These are phyloP conservation scores for Pterocles orientalis DNA, from an alignment of 2,113 vertebrate species.

Conservation along the genomic window DNA sequence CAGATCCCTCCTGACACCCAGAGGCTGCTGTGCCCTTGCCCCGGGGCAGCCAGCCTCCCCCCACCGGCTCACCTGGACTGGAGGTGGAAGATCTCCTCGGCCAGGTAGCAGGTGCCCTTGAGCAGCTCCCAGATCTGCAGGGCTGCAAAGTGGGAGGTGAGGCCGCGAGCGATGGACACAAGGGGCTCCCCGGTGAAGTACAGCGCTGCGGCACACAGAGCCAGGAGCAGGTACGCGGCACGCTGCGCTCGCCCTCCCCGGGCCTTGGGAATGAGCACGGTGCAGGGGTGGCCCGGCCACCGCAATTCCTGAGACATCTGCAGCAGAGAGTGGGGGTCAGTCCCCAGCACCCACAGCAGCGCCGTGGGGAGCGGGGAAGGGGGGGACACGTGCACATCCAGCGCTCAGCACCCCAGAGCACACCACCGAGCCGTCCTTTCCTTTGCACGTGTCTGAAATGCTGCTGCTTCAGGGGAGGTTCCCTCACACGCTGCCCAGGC, in stretches of 20 bases:
- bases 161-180: neutral
- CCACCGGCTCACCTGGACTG: conserved; percentile 56
- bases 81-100: conserved; percentile 65
- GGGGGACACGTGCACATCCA: rapidly evolving
- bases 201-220: neutral
- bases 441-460: rapidly evolving
- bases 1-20: neutral
- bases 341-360: neutral
- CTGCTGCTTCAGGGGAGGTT: neutral
- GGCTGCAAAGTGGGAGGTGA: conserved; percentile 14
- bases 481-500: rapidly evolving
- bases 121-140: conserved; percentile 53
- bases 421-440: rapidly evolving
- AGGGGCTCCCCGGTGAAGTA: neutral
- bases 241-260: neutral
- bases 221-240: conserved; percentile 14
- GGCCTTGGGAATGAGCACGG: conserved; percentile 37
- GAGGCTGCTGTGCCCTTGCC: too few species aligned
- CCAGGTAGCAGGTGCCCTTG: conserved; percentile 52
- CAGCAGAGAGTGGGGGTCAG: rapidly evolving
- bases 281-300: rapidly evolving
- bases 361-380: rapidly evolving
- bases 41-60: neutral
- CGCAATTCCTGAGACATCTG: neutral
- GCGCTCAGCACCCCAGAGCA: rapidly evolving